Evolutionary conservation across 2,797 vertebrate species (phyloP), one percentile per base, ranked within the genome.

Genomic region (Sebastes minor): DNA sequence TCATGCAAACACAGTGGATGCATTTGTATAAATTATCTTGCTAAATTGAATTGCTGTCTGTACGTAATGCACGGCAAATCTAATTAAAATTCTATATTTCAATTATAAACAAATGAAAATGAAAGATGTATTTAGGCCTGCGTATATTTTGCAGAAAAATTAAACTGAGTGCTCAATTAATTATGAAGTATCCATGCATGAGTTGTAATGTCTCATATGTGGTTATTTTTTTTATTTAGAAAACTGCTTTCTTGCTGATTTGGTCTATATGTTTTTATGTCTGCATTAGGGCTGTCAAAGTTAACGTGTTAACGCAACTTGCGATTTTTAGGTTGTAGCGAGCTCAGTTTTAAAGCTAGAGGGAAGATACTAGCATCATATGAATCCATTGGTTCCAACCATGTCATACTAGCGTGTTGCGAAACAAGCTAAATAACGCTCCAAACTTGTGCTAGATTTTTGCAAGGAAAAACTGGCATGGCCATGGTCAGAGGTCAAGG

Each of bases 71-170:
- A 46, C 20, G 55, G 46, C 4, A 66, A 67, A 62, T 74, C 11
- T 60, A 74, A 80, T 76, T 66, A 28, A 75, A 38, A 46, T 75
- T 70, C 32, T 71, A 32, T 74, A 23, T 84, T 82, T 14, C 10
- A 71, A 56, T 78, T 46, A 70, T 22, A 62, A 67, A 11, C 9
- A 1, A 76, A 68, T 60, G 23, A 55, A 60, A 76, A 65, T 35
- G 49, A 67, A 72, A 83, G 25, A 25, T 60, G 64, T 55, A 30
- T 75, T 81, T 69, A 52, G 53, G 14, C 23, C 35, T 70, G 28
- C 27, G 1, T n/a, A 52, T n/a, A 52, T 46, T 46, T 46, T 49
- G 18, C 65, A 71, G 35, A 4, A 55, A 53, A 71, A 65, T 38
- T 3, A 35, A 74, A 65, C 38, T 4, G 5, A 33, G 14, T 22